A percentile compares a stretch with the other conserved stretches of the same genome.
Conservation (phyloP, 1,140 invertebrate genomes). For the Cydia amplana region DNA sequence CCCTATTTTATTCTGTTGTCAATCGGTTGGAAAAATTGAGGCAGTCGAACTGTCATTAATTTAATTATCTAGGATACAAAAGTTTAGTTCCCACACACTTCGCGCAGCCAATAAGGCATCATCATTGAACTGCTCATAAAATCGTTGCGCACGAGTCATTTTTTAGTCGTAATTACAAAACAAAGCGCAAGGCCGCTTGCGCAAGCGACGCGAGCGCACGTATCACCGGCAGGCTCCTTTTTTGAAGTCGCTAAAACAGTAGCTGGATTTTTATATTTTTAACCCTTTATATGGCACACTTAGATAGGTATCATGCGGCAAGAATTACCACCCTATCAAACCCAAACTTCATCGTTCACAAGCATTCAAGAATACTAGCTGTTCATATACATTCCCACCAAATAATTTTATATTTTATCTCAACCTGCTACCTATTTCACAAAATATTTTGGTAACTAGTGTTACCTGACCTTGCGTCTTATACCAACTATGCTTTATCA, state of each 20-base stretch:
- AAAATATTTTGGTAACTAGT: not conserved
- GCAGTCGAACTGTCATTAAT: no score
- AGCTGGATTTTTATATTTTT: not conserved
- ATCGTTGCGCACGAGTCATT: not conserved
- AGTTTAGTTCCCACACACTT: not conserved
- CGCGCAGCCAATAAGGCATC: not conserved
- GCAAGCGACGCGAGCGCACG: not conserved
- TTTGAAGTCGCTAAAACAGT: not conserved
- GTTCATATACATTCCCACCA: no score
- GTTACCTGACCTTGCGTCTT: not conserved
- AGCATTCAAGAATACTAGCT: no score
- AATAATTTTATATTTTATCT: not conserved
- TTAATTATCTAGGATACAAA: no score
- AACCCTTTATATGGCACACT: no score
- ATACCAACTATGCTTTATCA: not conserved
- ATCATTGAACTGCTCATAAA: not conserved
- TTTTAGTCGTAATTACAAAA: constrained; percentile 14
- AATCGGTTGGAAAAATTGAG: no score
- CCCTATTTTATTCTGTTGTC: no score
- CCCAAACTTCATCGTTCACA: no score
- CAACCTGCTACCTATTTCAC: not conserved
- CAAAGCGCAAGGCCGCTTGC: constrained; percentile 16
- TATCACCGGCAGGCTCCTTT: not conserved
- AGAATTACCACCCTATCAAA: no score
- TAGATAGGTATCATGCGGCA: no score